Evolutionary conservation across 2,797 vertebrate genomes (phyloP), one percentile per base, ranked within the genome.

Genomic region (Telmatherina bonti): DNA sequence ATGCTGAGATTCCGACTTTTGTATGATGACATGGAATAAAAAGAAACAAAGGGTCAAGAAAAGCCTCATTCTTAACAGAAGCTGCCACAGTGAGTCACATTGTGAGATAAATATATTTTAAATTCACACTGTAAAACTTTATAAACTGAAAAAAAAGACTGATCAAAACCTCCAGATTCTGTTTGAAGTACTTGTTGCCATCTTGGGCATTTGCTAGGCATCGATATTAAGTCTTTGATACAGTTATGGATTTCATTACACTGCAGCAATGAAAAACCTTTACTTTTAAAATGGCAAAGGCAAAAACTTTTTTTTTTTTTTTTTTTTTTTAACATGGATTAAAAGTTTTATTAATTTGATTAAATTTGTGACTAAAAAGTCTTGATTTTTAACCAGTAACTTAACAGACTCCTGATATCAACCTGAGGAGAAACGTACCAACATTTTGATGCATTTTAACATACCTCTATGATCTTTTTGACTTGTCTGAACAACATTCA

Each of bases 351-450:
- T n/a, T 49, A 22, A n/a, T 24, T 24, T 16, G 16, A 41, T 6
- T 41, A 18, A 41, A 18, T 18, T 18, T 12, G n/a, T 10, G 22
- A n/a, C 7, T 10, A 10, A 49, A 24, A 49, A 49, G 9, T 24
- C 8, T 49, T 10, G 47, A 49, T 49, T 20, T n/a, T 49, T 24
- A 41, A 41, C 2, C 12, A 41, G 38, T 41, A 41, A 41, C 13
- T 41, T 41, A 15, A 18, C 2, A 41, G 2, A 41, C 16, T 38
- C 36, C 36, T 5, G 13, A 38, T 38, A 38, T 38, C 47, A 53
- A 64, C 49, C n/a, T 49, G 26, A 57, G 47, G 22, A 55, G 8
- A 45, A 66, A 36, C 31, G 33, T 13, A 38, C 38, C n/a, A 24
- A 18, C n/a, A 7, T 20, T 52, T 29, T 15, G 2, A 24, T 52